phyloP scores from a whole-genome alignment of 2,797 vertebrate species.

The Chloroceryle inda region DNA sequence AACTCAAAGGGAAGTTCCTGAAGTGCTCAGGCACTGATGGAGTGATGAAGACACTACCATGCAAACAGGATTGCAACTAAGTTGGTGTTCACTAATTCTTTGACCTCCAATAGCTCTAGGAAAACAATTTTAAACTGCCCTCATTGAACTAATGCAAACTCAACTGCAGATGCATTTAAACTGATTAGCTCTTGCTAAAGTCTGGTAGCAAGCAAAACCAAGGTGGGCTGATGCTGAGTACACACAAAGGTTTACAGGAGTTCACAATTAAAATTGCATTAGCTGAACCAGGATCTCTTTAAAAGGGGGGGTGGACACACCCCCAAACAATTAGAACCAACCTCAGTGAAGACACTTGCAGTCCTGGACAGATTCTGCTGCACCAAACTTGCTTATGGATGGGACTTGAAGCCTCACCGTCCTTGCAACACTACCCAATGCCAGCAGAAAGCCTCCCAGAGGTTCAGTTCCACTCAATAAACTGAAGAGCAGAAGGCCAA shows the following conservation, averaged over 20 bases:
- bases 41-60: neutral
- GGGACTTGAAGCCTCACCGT: neutral
- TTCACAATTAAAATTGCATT: neutral
- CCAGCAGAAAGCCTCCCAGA: neutral
- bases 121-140: conserved; percentile 28
- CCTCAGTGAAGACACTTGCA: neutral
- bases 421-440: neutral
- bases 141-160: conserved; percentile 1
- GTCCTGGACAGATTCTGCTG: neutral
- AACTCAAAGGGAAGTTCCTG: neutral
- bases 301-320: neutral
- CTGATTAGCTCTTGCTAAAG: neutral
- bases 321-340: neutral
- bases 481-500: neutral
- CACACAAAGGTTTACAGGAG: neutral
- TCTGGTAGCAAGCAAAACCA: neutral
- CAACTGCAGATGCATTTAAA: neutral
- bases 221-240: neutral
- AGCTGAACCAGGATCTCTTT: neutral
- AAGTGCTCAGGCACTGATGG: neutral
- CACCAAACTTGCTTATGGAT: neutral
- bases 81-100: neutral
- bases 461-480: neutral
- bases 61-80: neutral
- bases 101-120: neutral